phyloP scores from a whole-genome alignment of 1,140 invertebrate species.

The Protaetia brevitarsis region DNA sequence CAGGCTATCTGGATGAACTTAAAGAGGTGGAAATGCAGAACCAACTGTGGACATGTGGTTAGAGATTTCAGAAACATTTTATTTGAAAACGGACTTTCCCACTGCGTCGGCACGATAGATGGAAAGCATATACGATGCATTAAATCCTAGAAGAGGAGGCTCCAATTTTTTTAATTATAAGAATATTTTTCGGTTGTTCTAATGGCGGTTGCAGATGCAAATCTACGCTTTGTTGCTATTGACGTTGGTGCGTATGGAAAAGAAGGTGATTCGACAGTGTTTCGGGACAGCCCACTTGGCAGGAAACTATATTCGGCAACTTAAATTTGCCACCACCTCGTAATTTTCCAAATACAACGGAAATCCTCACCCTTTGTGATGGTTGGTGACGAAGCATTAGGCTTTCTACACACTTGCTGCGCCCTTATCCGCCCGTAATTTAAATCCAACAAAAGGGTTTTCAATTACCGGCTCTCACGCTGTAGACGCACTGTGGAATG shows the following conservation, averaged over 20 bases:
- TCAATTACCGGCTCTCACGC: conserved; percentile 50
- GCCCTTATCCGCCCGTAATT: conserved; percentile 43
- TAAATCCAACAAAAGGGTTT: conserved; percentile 45
- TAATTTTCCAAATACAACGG: neutral
- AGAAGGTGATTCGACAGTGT: conserved; percentile 45
- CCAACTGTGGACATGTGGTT: conserved; percentile 31
- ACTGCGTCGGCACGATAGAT: conserved; percentile 43
- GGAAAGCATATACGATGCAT: conserved; percentile 48
- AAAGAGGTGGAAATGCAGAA: neutral
- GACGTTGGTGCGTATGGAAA: conserved; percentile 50
- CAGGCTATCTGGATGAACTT: neutral
- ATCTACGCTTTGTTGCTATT: conserved; percentile 46
- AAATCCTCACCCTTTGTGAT: conserved; percentile 28
- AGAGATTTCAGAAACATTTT: conserved; percentile 26
- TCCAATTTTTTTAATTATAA: conserved; percentile 44
- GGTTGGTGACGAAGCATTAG: conserved; percentile 51
- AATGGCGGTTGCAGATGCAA: conserved; percentile 45
- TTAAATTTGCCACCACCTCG: neutral
- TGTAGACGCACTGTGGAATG: conserved; percentile 47
- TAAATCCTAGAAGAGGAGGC: conserved; percentile 36
- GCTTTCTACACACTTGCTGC: conserved; percentile 47
- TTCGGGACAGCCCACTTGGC: conserved; percentile 29
- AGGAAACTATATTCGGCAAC: neutral
- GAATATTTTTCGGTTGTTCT: conserved; percentile 46
- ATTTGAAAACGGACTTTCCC: conserved; percentile 37